Evolutionary conservation across 2,888 invertebrate species (phyloP).

Genomic region (Macrosoma leucophasiata): DNA sequence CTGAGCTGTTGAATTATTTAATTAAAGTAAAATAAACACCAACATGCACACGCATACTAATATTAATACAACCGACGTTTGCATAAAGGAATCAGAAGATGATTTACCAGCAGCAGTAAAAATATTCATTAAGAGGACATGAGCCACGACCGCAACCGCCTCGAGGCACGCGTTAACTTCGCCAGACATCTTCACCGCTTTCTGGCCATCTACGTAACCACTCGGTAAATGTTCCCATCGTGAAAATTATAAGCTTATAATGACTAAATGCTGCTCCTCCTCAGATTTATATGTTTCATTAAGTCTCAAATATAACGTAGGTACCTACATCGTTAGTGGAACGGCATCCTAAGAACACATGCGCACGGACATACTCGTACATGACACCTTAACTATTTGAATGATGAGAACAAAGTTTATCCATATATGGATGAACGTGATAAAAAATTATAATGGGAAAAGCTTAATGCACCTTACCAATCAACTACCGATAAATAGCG

Average conservation of each 20-base stretch:
- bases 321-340: too few relatives aligned
- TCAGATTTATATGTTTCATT: too few relatives aligned
- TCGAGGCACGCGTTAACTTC: slow-evolving; percentile 44
- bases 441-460: slow-evolving; percentile 25
- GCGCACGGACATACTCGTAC: too few relatives aligned
- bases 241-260: too few relatives aligned
- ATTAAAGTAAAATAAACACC: slow-evolving; percentile 4
- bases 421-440: background rate
- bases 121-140: slow-evolving; percentile 60
- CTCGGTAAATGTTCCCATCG: too few relatives aligned
- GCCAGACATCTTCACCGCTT: slow-evolving; percentile 46
- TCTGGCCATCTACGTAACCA: background rate
- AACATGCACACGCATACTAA: background rate
- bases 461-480: slow-evolving; percentile 66
- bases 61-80: slow-evolving; percentile 19
- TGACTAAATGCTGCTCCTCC: too few relatives aligned
- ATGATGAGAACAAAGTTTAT: slow-evolving; percentile 17
- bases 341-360: too few relatives aligned
- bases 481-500: slow-evolving; percentile 72
- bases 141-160: slow-evolving; percentile 27
- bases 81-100: slow-evolving; percentile 42
- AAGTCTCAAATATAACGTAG: too few relatives aligned
- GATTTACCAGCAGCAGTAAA: slow-evolving; percentile 67
- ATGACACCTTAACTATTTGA: slow-evolving; percentile 22
- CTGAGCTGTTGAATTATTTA: too few relatives aligned